Base-by-base conservation (phyloP, 2,113 vertebrate species). In the Dasyprocta punctata region DNA sequence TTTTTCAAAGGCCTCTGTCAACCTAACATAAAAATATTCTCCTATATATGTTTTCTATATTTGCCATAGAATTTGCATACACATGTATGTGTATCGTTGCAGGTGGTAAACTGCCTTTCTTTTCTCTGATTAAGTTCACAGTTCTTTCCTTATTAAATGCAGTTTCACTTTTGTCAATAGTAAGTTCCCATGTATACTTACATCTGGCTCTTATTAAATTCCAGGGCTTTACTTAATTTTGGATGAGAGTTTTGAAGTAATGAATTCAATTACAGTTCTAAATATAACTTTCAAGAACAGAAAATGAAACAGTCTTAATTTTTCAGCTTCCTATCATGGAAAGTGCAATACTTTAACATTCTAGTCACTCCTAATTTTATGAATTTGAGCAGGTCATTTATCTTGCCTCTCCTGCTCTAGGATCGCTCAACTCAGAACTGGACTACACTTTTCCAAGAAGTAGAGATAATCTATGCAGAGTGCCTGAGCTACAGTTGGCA, bases 171-270 rank as follows among this genome's bases (percentile, higher is more conserved):
- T 84, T 67, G 86, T 92, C 61, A 38, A 93, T 91, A 94, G 71
- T 90, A 93, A 90, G 60, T 81, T 94, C 19, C 75, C 3, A 3
- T 58, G 61, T 90, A 58, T 94, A 63, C 49, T 36, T 77, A 60
- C 75, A 94, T 95, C 75, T 92, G 78, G 44, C 13, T 47, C 30
- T 94, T 92, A 92, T 89, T 88, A 95, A 78, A 80, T 96, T 96
- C n/a, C 69, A 86, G 28, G 65, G 10, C 78, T 88, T 96, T 88
- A 63, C 95, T 97, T 75, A 54, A 96, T 91, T 97, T 93, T 54
- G 26, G 83, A 88, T 92, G 93, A 97, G 73, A 94, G 24, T 92
- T 97, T 93, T 88, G 80, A 96, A 91, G 63, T 71, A 98, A 56
- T 94, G 82, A 95, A 86, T 69, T 81, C 38, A 73, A 92, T 85